Conservation (phyloP, 2,888 invertebrate genomes). For the Ethmia dodecea region DNA sequence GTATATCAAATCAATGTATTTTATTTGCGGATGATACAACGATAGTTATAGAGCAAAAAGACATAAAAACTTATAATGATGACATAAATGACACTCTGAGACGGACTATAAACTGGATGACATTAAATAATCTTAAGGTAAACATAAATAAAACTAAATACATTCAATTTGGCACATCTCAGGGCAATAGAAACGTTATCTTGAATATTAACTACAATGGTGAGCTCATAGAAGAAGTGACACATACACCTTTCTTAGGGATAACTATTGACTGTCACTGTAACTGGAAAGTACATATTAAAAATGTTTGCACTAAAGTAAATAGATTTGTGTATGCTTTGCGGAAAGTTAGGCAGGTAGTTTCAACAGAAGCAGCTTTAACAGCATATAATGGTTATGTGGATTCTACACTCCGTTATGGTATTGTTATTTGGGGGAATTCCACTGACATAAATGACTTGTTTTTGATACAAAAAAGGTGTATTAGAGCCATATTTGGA, state of each 20-base stretch:
- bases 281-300: constrained; percentile 1
- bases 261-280: neutral
- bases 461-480: no score
- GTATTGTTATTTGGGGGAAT: no score
- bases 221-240: neutral
- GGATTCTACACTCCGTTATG: no score
- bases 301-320: neutral
- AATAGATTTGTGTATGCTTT: constrained; percentile 1
- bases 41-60: neutral
- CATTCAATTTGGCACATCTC: neutral
- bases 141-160: constrained; percentile 1
- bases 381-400: no score
- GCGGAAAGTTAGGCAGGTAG: neutral
- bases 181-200: no score
- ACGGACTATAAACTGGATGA: neutral
- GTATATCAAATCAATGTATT: neutral
- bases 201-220: no score
- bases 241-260: neutral
- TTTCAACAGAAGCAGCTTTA: neutral
- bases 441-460: no score
- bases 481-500: no score
- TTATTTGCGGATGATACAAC: constrained; percentile 2
- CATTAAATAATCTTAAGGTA: neutral
- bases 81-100: neutral
- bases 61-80: neutral